Evolutionary conservation across 1,140 invertebrate genomes (phyloP), one percentile per base, ranked within the genome.

Genomic region (fruit fly (Drosophila melanogaster)): DNA sequence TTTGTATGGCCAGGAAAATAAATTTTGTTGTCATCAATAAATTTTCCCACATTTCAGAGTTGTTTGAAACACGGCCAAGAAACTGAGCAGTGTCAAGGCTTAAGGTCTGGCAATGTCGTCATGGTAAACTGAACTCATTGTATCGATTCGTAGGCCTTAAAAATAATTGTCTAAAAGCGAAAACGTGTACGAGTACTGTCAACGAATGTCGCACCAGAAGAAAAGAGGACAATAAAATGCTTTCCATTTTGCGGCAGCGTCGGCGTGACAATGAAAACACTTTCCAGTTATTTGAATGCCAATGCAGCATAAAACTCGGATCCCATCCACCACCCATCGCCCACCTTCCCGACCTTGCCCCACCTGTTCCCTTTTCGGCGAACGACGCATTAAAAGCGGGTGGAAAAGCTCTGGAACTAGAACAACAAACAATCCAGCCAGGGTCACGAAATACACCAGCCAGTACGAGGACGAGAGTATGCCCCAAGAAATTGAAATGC

Each of bases 91-190:
- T 50, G 24, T 35, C 35, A 50, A 53, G 49, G 60, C 38, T 60
- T 37, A 14, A 58, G 11, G 30, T 11, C 17, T 60, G 43, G 43
- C 44, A 17, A 22, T 22, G 60, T 64, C 38, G 38, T 62, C 30
- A 61, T 43, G 57, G 40, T 22, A 8, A 67, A 37, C 14, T 59
- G 30, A 50, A 43, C 14, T 60, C 46, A 65, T 35, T 65, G 59
- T 70, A 71, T 71, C 67, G 67, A 71, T 70, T 67, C 26, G 64
- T 67, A 70, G 66, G 66, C 69, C 47, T 72, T 44, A 66, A 58
- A 66, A 58, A 76, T 66, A 76, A 76, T 76, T 60, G 64, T 61
- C 77, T 81, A 74, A 86, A 77, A 86, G 57, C 69, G 37, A 78
- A 75, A 87, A 35, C 69, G 67, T 69, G 69, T 87, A 69, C 67